Evolutionary conservation across 2,113 vertebrate genomes (phyloP), one percentile per base, ranked within the genome.

Genomic region (Pelobates fuscus): DNA sequence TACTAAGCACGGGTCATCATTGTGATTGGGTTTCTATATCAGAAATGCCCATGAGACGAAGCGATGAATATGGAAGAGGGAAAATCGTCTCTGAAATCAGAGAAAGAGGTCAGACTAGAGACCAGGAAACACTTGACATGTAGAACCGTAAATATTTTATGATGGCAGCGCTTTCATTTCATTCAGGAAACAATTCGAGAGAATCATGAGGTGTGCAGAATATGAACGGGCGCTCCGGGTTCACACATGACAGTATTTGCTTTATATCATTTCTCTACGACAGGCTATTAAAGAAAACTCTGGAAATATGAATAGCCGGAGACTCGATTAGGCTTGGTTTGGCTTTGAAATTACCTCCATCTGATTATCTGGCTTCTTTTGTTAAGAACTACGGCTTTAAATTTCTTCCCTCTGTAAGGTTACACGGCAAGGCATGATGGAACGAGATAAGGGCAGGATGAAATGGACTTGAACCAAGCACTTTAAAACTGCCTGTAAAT

Each of bases 181-280:
- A 88, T 86, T 84, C 85, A 87, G 86, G 85, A 88, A 89, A 86
- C 77, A 52, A 86, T 87, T 79, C 80, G 84, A 84, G 81, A 77
- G 69, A 78, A 85, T 81, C 82, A 81, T 64, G 81, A 75, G 76
- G 66, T 84, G 81, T 83, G 72, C 78, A 29, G 62, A 81, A 60
- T n/a, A 78, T 52, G 41, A 24, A 8, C 1, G 41, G 24, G 62
- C 29, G n/a, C 27, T 18, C 8, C 14, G 14, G 29, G 32, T 11
- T 63, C 32, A 23, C 29, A 27, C 32, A 58, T 67, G 72, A 67
- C 54, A 60, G 63, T 15, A 49, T 49, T 49, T 14, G 2, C 44
- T 49, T 49, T 37, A 49, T 17, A 49, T 49, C 44, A 49, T 49
- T 14, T 49, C 44, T 49, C 12, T 49, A 49, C 15, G 17, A 49